phyloP scores from a whole-genome alignment of 2,797 vertebrate genomes.

The Gorsachius magnificus region DNA sequence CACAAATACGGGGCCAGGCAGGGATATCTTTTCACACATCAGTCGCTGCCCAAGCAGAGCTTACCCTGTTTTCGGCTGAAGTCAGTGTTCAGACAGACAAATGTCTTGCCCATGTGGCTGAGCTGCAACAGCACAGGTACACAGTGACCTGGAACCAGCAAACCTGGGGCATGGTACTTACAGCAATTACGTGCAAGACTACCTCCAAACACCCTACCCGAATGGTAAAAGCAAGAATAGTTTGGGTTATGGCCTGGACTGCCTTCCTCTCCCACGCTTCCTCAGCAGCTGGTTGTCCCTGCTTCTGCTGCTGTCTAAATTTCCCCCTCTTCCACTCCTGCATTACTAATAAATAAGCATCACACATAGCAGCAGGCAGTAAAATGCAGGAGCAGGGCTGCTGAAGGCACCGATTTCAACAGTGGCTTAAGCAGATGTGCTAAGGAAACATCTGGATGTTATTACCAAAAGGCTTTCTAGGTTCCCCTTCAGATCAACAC shows the following conservation, averaged over 20 bases:
- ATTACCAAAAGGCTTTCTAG: conserved; percentile 30
- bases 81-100: not conserved
- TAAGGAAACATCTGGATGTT: conserved; percentile 51
- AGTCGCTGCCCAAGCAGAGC: not conserved
- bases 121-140: not conserved
- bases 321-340: not conserved
- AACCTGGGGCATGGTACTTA: not conserved
- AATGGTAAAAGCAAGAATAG: conserved; percentile 30
- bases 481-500: conserved; percentile 35
- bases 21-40: not conserved
- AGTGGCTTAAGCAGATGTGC: conserved; percentile 42
- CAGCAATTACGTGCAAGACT: not conserved
- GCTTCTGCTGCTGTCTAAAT: not conserved
- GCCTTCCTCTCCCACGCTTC: not conserved
- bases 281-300: not conserved
- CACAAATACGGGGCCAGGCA: not conserved
- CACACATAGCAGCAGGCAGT: conserved; percentile 17
- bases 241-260: not conserved
- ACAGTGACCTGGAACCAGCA: conserved; percentile 8
- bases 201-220: not conserved
- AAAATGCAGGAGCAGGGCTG: not conserved
- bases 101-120: not conserved
- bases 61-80: not conserved
- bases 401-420: not conserved
- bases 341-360: conserved; percentile 21